phyloP scores from a whole-genome alignment of 2,888 invertebrate genomes.

The Tubiluchus corallicola region DNA sequence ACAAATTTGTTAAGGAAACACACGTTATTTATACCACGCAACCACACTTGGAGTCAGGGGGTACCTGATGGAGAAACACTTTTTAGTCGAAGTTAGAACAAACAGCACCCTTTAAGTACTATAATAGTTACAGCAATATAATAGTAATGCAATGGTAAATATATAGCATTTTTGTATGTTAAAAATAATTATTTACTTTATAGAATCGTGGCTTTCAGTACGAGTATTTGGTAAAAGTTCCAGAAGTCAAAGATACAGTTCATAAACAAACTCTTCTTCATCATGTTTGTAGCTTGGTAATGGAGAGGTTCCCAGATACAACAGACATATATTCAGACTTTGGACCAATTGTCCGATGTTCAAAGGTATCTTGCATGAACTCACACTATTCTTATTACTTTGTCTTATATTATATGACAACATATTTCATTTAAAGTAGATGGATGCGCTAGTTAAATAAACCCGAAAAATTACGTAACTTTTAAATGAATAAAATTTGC shows the following conservation, averaged over 20 bases:
- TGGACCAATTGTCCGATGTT: constrained; percentile 33
- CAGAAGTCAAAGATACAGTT: constrained; percentile 96
- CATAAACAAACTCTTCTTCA: constrained; percentile 94
- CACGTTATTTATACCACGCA: too few relatives aligned
- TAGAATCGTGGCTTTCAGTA: constrained; percentile 61
- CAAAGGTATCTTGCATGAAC: constrained; percentile 49
- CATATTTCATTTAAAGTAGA: neutral
- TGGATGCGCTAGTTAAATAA: constrained; percentile 32
- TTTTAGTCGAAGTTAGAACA: too few relatives aligned
- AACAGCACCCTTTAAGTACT: too few relatives aligned
- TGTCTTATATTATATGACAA: too few relatives aligned
- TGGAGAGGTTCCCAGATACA: constrained; percentile 85
- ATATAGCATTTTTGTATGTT: too few relatives aligned
- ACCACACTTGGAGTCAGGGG: too few relatives aligned
- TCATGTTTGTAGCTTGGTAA: constrained; percentile 90
- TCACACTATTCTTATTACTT: too few relatives aligned
- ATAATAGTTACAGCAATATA: too few relatives aligned
- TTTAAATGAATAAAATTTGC: neutral
- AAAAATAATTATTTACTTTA: too few relatives aligned
- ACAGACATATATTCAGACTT: constrained; percentile 83
- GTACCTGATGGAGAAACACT: too few relatives aligned
- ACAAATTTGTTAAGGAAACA: too few relatives aligned
- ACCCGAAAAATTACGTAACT: constrained; percentile 4
- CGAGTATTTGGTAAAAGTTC: constrained; percentile 81
- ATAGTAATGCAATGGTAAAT: too few relatives aligned